A percentile compares a stretch with the other conserved stretches of the same genome.
Evolutionary conservation across 2,797 vertebrate genomes (phyloP).

Genomic region (Potorous gilbertii): DNA sequence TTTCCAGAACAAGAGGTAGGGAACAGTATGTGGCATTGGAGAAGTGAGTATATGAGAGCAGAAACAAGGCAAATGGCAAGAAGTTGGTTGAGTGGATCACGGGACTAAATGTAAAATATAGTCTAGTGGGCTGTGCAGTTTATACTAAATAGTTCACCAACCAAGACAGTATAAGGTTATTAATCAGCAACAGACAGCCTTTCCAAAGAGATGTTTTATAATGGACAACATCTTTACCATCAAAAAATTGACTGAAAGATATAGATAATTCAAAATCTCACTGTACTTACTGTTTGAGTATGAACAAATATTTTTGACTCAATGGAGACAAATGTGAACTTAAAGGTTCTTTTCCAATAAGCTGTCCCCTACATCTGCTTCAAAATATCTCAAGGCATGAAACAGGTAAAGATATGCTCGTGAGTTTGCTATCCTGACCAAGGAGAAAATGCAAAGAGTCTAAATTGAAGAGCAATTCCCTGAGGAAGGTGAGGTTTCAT

Average conservation of each 20-base stretch:
- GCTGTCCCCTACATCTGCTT: neutral
- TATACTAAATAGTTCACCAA: neutral
- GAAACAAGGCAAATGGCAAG: neutral
- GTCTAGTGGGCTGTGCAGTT: neutral
- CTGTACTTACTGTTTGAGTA: neutral
- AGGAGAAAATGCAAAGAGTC: neutral
- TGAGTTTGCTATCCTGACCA: neutral
- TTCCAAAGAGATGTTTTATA: neutral
- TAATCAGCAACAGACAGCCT: neutral
- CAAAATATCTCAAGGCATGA: neutral
- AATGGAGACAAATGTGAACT: neutral
- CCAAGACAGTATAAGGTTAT: neutral
- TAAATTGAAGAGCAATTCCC: neutral
- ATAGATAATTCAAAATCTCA: neutral
- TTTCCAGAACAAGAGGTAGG: neutral
- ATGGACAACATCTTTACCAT: neutral
- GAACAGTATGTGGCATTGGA: neutral
- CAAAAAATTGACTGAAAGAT: neutral
- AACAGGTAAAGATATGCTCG: neutral
- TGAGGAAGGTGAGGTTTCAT: neutral
- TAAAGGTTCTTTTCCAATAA: neutral
- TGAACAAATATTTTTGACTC: neutral
- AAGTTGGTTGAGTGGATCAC: neutral
- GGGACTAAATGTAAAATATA: neutral
- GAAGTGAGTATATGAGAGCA: neutral